A percentile compares a stretch with the other conserved stretches of the same genome.
Conservation (phyloP, 92 coral and sea anemone genomes). For the Heteractis magnifica region DNA sequence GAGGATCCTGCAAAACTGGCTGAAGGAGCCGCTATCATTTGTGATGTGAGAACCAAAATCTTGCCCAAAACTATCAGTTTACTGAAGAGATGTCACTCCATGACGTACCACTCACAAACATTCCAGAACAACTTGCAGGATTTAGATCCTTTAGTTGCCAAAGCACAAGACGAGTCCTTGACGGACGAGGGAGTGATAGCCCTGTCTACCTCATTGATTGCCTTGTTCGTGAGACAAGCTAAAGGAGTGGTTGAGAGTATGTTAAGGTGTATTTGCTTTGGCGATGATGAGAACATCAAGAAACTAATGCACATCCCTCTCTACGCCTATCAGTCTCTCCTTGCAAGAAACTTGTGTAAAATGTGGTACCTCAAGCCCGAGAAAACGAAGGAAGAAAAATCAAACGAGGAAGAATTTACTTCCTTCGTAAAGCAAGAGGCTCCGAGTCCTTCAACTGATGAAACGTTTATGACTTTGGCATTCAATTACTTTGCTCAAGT, state of each 20-base stretch:
- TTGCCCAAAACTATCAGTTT: slow-evolving; percentile 42
- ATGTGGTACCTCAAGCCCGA: slow-evolving; percentile 36
- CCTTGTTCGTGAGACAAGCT: not conserved
- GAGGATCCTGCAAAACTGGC: slow-evolving; percentile 56
- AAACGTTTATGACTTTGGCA: slow-evolving; percentile 30
- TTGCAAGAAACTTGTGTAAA: slow-evolving; percentile 61
- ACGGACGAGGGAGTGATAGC: not conserved
- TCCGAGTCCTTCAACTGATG: slow-evolving; percentile 15
- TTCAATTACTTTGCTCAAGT: slow-evolving; percentile 27
- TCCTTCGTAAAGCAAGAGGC: slow-evolving; percentile 39
- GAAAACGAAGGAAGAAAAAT: not conserved
- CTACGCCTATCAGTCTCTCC: slow-evolving; percentile 50
- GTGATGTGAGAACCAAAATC: slow-evolving; percentile 46
- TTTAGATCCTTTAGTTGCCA: not conserved
- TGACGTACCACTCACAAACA: slow-evolving; percentile 46
- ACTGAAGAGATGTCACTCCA: slow-evolving; percentile 49
- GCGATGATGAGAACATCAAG: not conserved
- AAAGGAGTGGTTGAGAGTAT: not conserved
- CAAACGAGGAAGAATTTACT: slow-evolving; percentile 36
- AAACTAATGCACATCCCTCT: not conserved
- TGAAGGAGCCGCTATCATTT: slow-evolving; percentile 46
- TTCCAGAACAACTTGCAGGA: slow-evolving; percentile 23
- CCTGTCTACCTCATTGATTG: not conserved
- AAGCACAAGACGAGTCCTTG: not conserved
- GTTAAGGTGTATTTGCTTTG: not conserved